Evolutionary conservation across 2,113 vertebrate genomes (phyloP), one percentile per base, ranked within the genome.

Genomic region (Lepus europaeus): DNA sequence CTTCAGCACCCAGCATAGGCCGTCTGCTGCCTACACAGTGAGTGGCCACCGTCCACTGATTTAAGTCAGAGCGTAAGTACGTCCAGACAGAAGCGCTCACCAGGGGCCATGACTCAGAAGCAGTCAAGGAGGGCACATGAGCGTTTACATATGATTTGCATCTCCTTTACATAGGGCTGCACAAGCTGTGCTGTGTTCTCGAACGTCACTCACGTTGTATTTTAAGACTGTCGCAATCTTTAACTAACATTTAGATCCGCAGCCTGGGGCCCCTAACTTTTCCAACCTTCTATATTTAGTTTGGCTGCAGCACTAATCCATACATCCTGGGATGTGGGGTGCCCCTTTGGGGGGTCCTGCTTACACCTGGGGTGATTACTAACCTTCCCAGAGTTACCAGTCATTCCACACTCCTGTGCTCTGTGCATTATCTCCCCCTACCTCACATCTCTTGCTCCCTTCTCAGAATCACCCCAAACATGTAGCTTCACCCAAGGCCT

Each of bases 61-160:
- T 64, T 49, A 66, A 51, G 31, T 20, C 31, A 87, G 84, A n/a
- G 25, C 39, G 31, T 1, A 11, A 79, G 89, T 66, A 17, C 51
- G 68, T 91, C 84, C 91, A 16, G 13, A 72, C 63, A 51, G 4
- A 23, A 61, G 72, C 22, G 49, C 84, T 90, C 74, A 20, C 19
- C 76, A 66, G 73, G 66, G 72, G 29, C 68, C 69, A 31, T 39
- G 23, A 61, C 63, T 94, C 83, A 69, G 83, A 96, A 73, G 68
- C 45, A 59, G 90, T 66, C 77, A 64, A 79, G 56, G 78, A 96
- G 80, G 87, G 93, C 36, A 78, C 6, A 3, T 31, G n/a, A 22
- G 6, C 53, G 92, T 97, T 96, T 96, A 59, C 96, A 96, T 96
- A 74, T 72, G 23, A 96, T 97, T 97, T 97, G 95, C 96, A 95